phyloP scores from a whole-genome alignment of 2,888 invertebrate genomes.

The Spilarctia lutea region DNA sequence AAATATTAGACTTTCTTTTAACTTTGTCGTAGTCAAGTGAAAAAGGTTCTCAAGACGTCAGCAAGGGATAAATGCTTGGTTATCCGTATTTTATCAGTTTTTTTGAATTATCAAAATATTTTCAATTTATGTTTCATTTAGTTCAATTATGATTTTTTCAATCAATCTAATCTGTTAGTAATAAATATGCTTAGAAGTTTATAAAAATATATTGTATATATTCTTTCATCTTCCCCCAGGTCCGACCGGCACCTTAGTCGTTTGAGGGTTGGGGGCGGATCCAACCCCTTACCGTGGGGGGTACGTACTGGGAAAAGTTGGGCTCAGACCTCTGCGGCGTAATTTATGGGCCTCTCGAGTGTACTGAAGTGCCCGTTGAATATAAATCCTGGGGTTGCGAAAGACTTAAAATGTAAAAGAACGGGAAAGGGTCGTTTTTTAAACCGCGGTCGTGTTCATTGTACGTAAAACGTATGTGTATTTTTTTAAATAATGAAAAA shows the following conservation, averaged over 20 bases:
- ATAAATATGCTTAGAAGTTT: constrained; percentile 57
- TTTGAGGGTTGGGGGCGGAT: constrained; percentile 69
- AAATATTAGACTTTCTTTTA: too few species aligned
- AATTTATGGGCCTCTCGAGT: constrained; percentile 85
- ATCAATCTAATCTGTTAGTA: neutral
- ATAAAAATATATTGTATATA: constrained; percentile 83
- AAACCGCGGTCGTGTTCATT: constrained; percentile 46
- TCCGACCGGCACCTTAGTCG: constrained; percentile 79
- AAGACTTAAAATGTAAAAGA: constrained; percentile 82
- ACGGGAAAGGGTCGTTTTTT: constrained; percentile 56
- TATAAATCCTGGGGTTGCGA: constrained; percentile 79
- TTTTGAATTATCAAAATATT: too few species aligned
- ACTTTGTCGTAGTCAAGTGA: too few species aligned
- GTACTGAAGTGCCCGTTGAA: constrained; percentile 82
- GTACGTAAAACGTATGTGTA: constrained; percentile 16
- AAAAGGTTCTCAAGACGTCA: too few species aligned
- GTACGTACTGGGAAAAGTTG: constrained; percentile 55
- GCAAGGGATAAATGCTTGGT: too few species aligned
- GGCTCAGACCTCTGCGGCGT: constrained; percentile 76
- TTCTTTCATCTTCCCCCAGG: constrained; percentile 82
- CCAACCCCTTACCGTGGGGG: constrained; percentile 41
- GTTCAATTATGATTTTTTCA: too few species aligned
- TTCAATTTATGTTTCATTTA: too few species aligned
- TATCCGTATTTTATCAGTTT: too few species aligned
- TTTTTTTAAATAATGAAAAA: neutral